Percentiles rank a stretch among this genome's conserved stretches.
Conservation (phyloP, 1,140 invertebrate genomes). For the Telenomus remus region DNA sequence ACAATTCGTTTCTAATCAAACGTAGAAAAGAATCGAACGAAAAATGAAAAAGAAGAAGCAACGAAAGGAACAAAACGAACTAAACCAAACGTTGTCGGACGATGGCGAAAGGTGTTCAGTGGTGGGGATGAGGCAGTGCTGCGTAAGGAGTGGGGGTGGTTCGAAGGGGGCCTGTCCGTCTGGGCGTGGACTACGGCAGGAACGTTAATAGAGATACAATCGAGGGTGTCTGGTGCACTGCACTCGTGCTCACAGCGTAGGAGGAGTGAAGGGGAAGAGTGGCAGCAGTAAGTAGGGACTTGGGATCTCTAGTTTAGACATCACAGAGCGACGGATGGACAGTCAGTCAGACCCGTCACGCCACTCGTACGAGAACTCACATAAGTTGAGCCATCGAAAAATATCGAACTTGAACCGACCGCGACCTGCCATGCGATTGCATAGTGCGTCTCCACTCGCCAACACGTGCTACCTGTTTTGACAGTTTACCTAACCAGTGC, state of each 20-base stretch:
- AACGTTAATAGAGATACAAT: conserved; percentile 76
- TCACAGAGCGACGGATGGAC: conserved; percentile 75
- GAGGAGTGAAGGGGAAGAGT: conserved; percentile 69
- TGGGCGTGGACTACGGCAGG: conserved; percentile 65
- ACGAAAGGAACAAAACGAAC: conserved; percentile 19
- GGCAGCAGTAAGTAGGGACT: conserved; percentile 71
- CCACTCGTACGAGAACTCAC: conserved; percentile 71
- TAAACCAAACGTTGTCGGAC: conserved; percentile 24
- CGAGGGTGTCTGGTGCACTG: conserved; percentile 73
- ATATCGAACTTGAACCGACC: too few species aligned
- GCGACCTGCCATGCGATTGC: too few species aligned
- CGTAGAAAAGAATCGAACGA: conserved; percentile 18
- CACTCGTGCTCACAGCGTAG: conserved; percentile 67
- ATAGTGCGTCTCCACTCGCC: too few species aligned
- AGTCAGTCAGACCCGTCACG: conserved; percentile 75
- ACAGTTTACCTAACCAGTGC: conserved; percentile 5
- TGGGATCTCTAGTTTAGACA: conserved; percentile 74
- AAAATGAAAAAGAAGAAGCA: conserved; percentile 38
- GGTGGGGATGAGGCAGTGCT: conserved; percentile 26
- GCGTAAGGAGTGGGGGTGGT: conserved; percentile 11
- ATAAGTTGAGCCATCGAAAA: conserved; percentile 50
- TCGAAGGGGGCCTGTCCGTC: conserved; percentile 45
- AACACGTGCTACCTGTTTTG: conserved; percentile 34
- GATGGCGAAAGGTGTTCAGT: conserved; percentile 35
- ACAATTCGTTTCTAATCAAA: conserved; percentile 22